Percentiles rank a stretch among this genome's conserved stretches.
phyloP scores from a whole-genome alignment of 2,888 invertebrate species.

The Podabrus alpinus region DNA sequence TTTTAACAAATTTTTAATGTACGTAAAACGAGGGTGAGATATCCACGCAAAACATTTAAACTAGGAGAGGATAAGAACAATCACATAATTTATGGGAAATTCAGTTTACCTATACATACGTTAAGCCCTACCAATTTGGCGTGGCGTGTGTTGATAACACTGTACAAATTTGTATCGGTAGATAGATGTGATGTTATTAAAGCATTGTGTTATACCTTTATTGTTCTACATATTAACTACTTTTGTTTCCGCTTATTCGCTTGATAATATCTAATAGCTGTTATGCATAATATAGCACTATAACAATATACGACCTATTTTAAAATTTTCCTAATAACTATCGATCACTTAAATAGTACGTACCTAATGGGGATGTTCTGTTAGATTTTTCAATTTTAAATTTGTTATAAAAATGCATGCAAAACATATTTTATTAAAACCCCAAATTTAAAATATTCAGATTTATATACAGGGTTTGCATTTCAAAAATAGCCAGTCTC shows the following conservation, averaged over 20 bases:
- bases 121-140: conserved; percentile 1
- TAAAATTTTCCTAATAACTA: neutral
- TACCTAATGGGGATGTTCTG: neutral
- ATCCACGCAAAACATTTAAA: neutral
- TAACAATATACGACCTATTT: neutral
- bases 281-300: neutral
- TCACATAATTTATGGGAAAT: neutral
- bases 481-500: too few species aligned
- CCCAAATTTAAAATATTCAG: too few species aligned
- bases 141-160: neutral
- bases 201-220: neutral
- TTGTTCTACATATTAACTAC: neutral
- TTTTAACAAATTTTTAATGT: conserved; percentile 16
- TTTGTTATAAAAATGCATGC: neutral
- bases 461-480: too few species aligned
- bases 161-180: conserved; percentile 3
- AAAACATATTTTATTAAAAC: too few species aligned
- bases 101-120: neutral
- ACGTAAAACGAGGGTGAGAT: conserved; percentile 9
- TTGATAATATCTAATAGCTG: neutral
- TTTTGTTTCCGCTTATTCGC: conserved; percentile 2
- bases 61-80: neutral
- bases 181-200: neutral
- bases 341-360: neutral
- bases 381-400: neutral